Conservation (phyloP, 2,888 invertebrate species). For the Anodontia alba region DNA sequence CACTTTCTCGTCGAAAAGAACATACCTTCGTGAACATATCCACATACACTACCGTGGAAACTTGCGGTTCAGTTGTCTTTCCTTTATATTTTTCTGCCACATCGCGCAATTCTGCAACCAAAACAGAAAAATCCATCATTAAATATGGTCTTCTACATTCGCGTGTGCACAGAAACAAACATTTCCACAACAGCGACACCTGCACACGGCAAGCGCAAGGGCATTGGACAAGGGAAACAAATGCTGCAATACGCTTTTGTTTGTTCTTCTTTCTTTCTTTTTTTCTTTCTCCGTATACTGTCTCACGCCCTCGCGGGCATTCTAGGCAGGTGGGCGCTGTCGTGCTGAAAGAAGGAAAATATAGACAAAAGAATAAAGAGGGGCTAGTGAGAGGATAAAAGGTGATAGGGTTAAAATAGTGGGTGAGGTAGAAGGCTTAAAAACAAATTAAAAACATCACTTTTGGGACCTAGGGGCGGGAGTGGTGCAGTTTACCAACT, state of each 20-base stretch:
- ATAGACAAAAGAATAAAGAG: no score
- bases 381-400: no score
- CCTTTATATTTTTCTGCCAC: constrained; percentile 73
- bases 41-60: constrained; percentile 67
- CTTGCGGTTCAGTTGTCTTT: constrained; percentile 63
- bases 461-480: no score
- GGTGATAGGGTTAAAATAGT: no score
- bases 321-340: no score
- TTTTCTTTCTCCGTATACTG: no score
- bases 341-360: no score
- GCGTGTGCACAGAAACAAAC: not conserved
- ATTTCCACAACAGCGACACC: constrained; percentile 1
- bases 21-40: constrained; percentile 73
- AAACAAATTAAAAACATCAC: no score
- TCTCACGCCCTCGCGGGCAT: no score
- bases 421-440: no score
- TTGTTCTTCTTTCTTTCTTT: constrained; percentile 3
- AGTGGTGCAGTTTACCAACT: no score
- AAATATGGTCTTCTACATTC: not conserved
- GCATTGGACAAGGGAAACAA: not conserved
- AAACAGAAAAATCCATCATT: constrained; percentile 74
- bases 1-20: constrained; percentile 38
- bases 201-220: constrained; percentile 1
- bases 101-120: constrained; percentile 73
- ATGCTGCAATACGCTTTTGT: not conserved